A percentile compares a stretch with the other conserved stretches of the same genome.
phyloP scores from a whole-genome alignment of 1,140 invertebrate genomes.

The Vanessa atalanta region DNA sequence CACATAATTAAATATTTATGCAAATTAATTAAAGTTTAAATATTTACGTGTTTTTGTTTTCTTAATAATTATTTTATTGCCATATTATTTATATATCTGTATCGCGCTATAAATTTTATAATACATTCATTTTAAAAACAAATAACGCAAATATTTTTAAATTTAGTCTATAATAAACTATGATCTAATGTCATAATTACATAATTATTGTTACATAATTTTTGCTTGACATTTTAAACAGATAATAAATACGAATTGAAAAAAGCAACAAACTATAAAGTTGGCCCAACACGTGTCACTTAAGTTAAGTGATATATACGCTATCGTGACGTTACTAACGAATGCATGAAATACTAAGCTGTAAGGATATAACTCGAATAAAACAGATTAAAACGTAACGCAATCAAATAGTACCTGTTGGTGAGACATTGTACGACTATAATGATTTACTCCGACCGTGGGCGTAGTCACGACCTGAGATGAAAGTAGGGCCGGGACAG shows the following conservation, averaged over 20 bases:
- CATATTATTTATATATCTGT: background rate
- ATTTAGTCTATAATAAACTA: no score
- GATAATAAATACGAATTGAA: no score
- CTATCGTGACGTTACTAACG: background rate
- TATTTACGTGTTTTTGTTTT: background rate
- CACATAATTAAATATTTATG: background rate
- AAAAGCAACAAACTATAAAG: no score
- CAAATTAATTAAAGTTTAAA: background rate
- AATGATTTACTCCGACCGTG: conserved; percentile 41
- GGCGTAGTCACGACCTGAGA: conserved; percentile 49
- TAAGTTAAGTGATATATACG: background rate
- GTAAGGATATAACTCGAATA: background rate
- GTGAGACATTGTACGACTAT: conserved; percentile 23
- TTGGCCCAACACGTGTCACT: background rate
- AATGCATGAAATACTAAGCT: conserved; percentile 10
- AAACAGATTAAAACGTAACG: conserved; percentile 20
- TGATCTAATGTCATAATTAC: no score
- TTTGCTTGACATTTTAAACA: no score
- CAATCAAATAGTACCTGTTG: conserved; percentile 34
- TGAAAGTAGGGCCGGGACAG: conserved; percentile 40
- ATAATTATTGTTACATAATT: no score
- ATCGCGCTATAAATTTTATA: no score
- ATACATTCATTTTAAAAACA: no score
- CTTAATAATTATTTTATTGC: background rate
- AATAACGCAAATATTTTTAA: no score